These are phyloP conservation scores for Toxotes chatareus DNA, from an alignment of 2,113 vertebrate species.

Conservation along the genomic window DNA sequence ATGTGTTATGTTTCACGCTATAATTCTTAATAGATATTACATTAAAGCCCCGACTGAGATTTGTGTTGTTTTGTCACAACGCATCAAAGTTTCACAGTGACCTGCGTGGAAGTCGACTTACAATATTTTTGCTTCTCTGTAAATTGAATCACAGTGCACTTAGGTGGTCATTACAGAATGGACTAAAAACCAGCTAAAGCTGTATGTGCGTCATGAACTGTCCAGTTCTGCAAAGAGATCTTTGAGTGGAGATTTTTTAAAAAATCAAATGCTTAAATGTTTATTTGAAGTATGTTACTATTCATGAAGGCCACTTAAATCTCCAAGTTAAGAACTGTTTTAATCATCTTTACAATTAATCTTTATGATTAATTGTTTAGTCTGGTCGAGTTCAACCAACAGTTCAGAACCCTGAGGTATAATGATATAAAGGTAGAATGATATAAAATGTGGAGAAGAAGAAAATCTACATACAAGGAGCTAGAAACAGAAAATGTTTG, in stretches of 20 bases:
- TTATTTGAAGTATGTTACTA: background rate
- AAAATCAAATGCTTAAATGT: background rate
- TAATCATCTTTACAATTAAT: background rate
- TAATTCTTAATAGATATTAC: background rate
- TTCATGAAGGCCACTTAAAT: conserved; percentile 33
- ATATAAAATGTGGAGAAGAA: background rate
- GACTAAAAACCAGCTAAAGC: background rate
- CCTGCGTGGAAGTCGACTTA: background rate
- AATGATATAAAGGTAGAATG: background rate
- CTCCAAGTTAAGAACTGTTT: background rate
- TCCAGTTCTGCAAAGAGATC: background rate
- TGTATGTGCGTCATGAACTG: background rate
- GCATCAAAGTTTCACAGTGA: background rate
- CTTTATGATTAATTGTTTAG: background rate
- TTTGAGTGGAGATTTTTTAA: background rate
- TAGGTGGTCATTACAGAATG: background rate
- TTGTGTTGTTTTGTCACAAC: conserved; percentile 12
- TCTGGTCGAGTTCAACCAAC: background rate
- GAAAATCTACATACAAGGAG: background rate
- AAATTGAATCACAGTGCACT: conserved; percentile 29
- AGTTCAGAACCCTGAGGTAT: background rate
- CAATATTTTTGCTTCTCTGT: conserved; percentile 11
- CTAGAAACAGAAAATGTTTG: background rate
- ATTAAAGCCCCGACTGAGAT: background rate
- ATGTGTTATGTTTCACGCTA: background rate